Percentiles rank a stretch among this genome's conserved stretches.
Conservation (phyloP, 2,797 vertebrate species). For the Macropus fuliginosus region DNA sequence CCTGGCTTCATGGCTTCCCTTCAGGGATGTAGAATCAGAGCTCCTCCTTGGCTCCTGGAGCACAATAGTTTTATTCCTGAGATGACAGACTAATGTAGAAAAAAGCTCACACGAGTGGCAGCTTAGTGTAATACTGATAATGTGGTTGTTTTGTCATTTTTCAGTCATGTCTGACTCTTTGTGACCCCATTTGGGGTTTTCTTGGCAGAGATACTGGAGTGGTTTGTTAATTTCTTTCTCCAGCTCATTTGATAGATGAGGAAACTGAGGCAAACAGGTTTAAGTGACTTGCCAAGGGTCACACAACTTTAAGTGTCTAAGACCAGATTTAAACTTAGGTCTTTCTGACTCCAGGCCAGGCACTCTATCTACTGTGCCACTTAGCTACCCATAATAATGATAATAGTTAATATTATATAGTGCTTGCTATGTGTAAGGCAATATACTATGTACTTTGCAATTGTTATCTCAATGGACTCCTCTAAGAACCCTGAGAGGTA, state of each 20-base stretch:
- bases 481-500: not conserved
- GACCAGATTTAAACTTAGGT: not conserved
- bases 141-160: not conserved
- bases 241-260: not conserved
- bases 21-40: constrained; percentile 13
- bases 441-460: not conserved
- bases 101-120: not conserved
- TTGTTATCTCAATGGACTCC: not conserved
- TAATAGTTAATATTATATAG: not conserved
- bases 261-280: not conserved
- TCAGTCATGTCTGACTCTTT: not conserved
- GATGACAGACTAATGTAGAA: rapidly evolving
- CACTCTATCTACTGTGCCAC: not conserved
- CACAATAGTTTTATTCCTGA: not conserved
- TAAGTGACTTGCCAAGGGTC: not conserved
- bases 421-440: not conserved
- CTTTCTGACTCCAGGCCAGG: not conserved
- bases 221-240: not conserved
- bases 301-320: not conserved
- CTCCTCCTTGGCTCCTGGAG: not conserved
- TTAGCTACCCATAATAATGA: not conserved
- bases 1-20: not conserved
- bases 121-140: not conserved
- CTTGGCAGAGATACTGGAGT: not conserved
- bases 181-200: not conserved